Evolutionary conservation across 2,888 invertebrate species (phyloP), one percentile per base, ranked within the genome.

Genomic region (Imbricaverruca yamaguchii): DNA sequence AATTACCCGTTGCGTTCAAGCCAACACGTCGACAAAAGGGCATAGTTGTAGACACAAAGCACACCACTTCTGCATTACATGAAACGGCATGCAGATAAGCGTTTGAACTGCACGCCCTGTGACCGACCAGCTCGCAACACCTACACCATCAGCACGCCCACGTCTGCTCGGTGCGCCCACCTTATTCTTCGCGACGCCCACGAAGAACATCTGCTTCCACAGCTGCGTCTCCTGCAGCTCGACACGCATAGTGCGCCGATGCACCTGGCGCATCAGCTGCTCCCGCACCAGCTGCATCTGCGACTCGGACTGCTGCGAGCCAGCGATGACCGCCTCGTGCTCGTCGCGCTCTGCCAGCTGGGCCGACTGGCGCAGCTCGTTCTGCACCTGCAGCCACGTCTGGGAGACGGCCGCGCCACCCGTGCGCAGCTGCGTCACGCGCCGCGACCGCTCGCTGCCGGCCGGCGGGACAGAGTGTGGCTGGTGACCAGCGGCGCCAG

Each of bases 171-270:
- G 4, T 39, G 39, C 39, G 7, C 39, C 0, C 18, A 74, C 74
- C 74, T 74, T 74, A 21, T 74, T 74, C 21, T 74, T 74, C 15
- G 74, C 6, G 53, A 74, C 23, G 11, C 74, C 74, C 55, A 21
- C 21, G 74, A 74, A 74, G 55, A 74, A 74, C 74, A 74, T 74
- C 55, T 74, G 74, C 9, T 74, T 74, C 53, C 53, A 74, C 74
- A 55, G 53, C 11, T 74, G 53, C 18, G 74, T 55, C 55, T 74
- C 55, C 11, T 23, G 21, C 53, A 55, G 21, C 74, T 74, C 74
- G 21, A 4, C 74, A 1, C 55, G 53, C 7, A 55, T 21, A 0
- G 53, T 21, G 53, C 55, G 53, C 18, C 74, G 53, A 18, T 74
- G 74, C 53, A 74, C 74, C 18, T 53, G 15, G 21, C 21, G 74